Evolutionary conservation across 2,888 invertebrate genomes (phyloP).

Genomic region (Opisthograptis luteolata): DNA sequence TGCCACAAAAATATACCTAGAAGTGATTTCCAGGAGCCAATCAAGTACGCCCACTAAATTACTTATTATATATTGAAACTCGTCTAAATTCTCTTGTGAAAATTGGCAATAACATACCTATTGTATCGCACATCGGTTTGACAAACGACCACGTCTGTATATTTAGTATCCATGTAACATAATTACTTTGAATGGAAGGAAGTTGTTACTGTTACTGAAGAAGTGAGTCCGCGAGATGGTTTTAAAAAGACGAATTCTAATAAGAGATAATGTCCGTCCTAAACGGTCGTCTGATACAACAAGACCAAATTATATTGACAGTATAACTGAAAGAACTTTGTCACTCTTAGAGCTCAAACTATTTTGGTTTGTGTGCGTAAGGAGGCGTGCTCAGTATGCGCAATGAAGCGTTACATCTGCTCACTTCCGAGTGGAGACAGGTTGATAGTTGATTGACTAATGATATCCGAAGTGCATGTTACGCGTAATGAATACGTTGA

Average conservation of each 20-base stretch:
- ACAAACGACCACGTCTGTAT: no score
- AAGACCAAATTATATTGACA: constrained; percentile 16
- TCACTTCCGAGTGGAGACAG: constrained; percentile 52
- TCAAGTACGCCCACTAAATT: no score
- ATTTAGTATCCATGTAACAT: constrained; percentile 37
- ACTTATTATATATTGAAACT: no score
- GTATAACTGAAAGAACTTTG: constrained; percentile 16
- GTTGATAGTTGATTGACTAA: constrained; percentile 52
- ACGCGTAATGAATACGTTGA: constrained; percentile 43
- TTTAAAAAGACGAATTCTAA: constrained; percentile 53
- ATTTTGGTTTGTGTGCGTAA: constrained; percentile 28
- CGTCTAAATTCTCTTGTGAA: no score
- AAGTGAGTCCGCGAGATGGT: constrained; percentile 49
- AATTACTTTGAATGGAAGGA: constrained; percentile 52
- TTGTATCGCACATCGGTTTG: no score
- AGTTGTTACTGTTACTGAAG: constrained; percentile 51
- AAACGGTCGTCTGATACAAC: constrained; percentile 20
- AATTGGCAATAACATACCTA: no score
- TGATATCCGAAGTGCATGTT: constrained; percentile 48
- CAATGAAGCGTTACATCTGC: constrained; percentile 49
- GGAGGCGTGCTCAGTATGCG: constrained; percentile 43
- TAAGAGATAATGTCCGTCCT: constrained; percentile 39
- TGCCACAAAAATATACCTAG: no score
- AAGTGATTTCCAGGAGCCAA: no score
- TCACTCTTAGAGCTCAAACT: constrained; percentile 7